A percentile compares a stretch with the other conserved stretches of the same genome.
Evolutionary conservation across 2,797 vertebrate species (phyloP).

Genomic region (Microchirus variegatus): DNA sequence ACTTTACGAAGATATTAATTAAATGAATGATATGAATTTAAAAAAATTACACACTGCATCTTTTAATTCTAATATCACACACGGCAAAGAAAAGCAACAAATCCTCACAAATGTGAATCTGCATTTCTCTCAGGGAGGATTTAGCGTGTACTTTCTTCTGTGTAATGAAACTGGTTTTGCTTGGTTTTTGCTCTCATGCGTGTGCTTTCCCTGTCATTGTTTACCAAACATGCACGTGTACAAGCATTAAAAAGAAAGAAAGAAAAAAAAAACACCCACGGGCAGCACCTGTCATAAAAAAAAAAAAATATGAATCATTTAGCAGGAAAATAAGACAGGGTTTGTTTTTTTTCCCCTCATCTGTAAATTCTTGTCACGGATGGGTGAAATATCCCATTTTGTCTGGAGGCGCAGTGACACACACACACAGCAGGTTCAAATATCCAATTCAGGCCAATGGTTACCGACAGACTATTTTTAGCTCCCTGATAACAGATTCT

Average conservation of each 20-base stretch:
- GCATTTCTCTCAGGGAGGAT: too few relatives aligned
- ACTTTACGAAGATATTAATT: too few relatives aligned
- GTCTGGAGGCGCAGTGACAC: neutral
- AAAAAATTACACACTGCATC: too few relatives aligned
- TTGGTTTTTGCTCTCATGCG: slow-evolving; percentile 21
- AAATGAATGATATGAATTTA: too few relatives aligned
- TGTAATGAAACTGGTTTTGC: neutral
- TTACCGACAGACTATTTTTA: slow-evolving; percentile 62
- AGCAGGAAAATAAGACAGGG: too few relatives aligned
- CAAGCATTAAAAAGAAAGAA: slow-evolving; percentile 9
- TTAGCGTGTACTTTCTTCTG: too few relatives aligned
- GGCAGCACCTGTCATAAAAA: slow-evolving; percentile 37
- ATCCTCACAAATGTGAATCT: too few relatives aligned
- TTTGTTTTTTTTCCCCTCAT: too few relatives aligned
- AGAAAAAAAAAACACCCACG: slow-evolving; percentile 22
- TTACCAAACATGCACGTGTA: slow-evolving; percentile 40
- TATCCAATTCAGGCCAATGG: slow-evolving; percentile 49
- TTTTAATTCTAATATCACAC: too few relatives aligned
- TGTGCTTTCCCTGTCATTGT: slow-evolving; percentile 9
- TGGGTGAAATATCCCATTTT: slow-evolving; percentile 53
- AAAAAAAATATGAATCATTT: neutral
- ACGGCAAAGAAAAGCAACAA: too few relatives aligned
- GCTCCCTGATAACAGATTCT: slow-evolving; percentile 53
- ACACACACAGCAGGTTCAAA: slow-evolving; percentile 41
- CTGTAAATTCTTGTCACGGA: slow-evolving; percentile 28